Evolutionary conservation across 2,113 vertebrate species (phyloP).

Genomic region (Chascanopsetta lugubris): DNA sequence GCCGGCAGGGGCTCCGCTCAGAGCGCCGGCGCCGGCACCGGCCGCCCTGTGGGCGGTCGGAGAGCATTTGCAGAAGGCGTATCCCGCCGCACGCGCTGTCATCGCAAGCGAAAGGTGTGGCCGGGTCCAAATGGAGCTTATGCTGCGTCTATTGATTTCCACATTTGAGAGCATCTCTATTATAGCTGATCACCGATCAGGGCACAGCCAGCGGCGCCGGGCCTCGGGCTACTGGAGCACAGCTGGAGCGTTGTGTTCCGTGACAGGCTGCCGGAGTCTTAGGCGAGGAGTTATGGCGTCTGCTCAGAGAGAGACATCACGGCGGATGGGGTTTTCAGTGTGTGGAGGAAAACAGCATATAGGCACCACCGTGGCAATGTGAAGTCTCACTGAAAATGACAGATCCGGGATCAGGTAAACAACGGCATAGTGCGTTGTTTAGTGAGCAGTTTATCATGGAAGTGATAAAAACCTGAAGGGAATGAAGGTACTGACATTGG

Average conservation of each 20-base stretch:
- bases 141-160: constrained; percentile 64
- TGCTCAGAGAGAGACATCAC: constrained; percentile 46
- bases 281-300: constrained; percentile 27
- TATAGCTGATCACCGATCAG: constrained; percentile 66
- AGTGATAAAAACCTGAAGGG: not conserved
- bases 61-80: constrained; percentile 60
- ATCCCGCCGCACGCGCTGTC: constrained; percentile 29
- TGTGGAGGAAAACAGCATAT: constrained; percentile 24
- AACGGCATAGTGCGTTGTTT: constrained; percentile 14
- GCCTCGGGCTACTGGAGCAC: constrained; percentile 40
- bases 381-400: constrained; percentile 42
- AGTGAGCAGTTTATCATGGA: constrained; percentile 25
- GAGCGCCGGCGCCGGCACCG: constrained; percentile 44
- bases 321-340: constrained; percentile 24
- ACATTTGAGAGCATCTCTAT: constrained; percentile 67
- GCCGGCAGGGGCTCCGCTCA: constrained; percentile 61
- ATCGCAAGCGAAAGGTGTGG: constrained; percentile 55
- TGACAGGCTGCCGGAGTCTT: constrained; percentile 30
- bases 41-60: constrained; percentile 58
- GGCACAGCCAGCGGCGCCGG: constrained; percentile 29
- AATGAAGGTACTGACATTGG: no score
- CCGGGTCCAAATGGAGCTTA: constrained; percentile 35
- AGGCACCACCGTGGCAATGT: constrained; percentile 30
- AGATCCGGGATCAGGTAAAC: constrained; percentile 25
- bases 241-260: constrained; percentile 45